Percentiles rank a stretch among this genome's conserved stretches.
Evolutionary conservation across 2,113 vertebrate genomes (phyloP).

Genomic region (Marmota flaviventris): DNA sequence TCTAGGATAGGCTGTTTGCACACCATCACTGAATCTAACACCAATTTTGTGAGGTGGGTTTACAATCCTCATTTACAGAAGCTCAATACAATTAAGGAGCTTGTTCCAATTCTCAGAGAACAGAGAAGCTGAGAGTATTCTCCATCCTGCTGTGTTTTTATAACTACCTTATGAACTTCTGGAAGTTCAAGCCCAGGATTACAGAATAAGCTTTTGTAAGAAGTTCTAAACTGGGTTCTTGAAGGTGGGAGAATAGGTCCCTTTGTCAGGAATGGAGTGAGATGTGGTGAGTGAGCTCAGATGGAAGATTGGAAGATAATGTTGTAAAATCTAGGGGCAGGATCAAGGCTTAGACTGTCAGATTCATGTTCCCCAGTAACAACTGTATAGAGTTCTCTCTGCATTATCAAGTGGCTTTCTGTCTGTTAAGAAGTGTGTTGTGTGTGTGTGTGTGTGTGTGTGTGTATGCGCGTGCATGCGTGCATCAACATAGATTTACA

Average conservation of each 20-base stretch:
- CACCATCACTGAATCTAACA: not conserved
- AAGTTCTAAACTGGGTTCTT: not conserved
- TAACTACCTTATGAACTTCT: not conserved
- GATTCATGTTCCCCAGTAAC: not conserved
- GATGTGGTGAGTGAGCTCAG: not conserved
- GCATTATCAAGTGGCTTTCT: not conserved
- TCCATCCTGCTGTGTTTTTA: not conserved
- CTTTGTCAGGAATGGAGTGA: not conserved
- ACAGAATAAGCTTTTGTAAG: not conserved
- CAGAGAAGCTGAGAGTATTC: not conserved
- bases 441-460: not conserved
- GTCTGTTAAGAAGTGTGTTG: not conserved
- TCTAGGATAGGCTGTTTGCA: not conserved
- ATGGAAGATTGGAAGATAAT: not conserved
- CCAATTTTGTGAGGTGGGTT: not conserved
- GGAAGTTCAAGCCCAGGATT: not conserved
- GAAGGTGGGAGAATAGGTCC: not conserved
- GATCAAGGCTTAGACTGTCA: slow-evolving; percentile 10
- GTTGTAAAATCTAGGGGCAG: not conserved
- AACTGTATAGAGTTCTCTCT: not conserved
- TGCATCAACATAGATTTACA: not conserved
- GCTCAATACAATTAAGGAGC: rapidly evolving
- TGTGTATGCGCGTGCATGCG: not conserved
- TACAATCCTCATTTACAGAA: not conserved
- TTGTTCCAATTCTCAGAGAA: not conserved